A percentile compares a stretch with the other conserved stretches of the same genome.
phyloP scores from a whole-genome alignment of 2,888 invertebrate species.

The Nomada flava region DNA sequence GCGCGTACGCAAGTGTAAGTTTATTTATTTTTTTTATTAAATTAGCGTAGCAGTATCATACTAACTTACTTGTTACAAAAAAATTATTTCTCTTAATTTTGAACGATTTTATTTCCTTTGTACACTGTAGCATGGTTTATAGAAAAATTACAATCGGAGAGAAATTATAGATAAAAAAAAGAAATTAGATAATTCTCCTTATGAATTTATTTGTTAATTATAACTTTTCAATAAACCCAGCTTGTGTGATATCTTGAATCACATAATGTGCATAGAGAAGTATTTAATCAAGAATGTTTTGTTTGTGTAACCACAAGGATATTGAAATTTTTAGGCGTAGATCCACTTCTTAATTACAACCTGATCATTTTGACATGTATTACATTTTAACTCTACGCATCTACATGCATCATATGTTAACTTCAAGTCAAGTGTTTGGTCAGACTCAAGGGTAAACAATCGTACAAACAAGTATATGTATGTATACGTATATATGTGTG shows the following conservation, averaged over 20 bases:
- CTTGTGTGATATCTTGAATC: constrained; percentile 61
- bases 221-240: constrained; percentile 73
- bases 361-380: constrained; percentile 70
- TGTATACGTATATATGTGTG: constrained; percentile 59
- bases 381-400: constrained; percentile 75
- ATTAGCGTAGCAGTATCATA: constrained; percentile 51
- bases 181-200: constrained; percentile 49
- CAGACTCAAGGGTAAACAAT: constrained; percentile 68
- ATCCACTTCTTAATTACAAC: constrained; percentile 59
- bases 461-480: constrained; percentile 74
- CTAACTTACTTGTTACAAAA: constrained; percentile 52
- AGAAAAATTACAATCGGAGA: constrained; percentile 69
- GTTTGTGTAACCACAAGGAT: constrained; percentile 41
- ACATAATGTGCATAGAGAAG: constrained; percentile 61
- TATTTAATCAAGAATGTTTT: constrained; percentile 54
- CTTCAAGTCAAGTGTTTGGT: constrained; percentile 63
- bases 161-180: constrained; percentile 51
- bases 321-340: constrained; percentile 45
- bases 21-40: constrained; percentile 56
- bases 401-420: constrained; percentile 72
- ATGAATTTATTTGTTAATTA: constrained; percentile 62
- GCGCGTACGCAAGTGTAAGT: constrained; percentile 46
- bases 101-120: constrained; percentile 70
- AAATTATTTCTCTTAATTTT: constrained; percentile 61
- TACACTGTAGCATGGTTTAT: constrained; percentile 65